Evolutionary conservation across 2,113 vertebrate species (phyloP), one percentile per base, ranked within the genome.

Genomic region (Rissa tridactyla): DNA sequence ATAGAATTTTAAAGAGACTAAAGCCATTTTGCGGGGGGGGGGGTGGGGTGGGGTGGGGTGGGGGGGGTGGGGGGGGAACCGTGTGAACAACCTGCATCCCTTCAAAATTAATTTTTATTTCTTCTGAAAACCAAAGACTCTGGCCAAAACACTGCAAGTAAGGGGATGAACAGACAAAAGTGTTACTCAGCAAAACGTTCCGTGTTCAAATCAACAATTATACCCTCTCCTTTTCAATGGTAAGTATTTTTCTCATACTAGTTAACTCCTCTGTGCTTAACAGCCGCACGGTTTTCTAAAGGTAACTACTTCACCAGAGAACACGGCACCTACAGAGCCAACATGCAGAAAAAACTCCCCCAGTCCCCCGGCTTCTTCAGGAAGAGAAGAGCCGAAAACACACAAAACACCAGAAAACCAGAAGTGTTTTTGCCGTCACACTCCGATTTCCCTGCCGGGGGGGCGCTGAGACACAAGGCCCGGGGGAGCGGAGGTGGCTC

Each of bases 381-480:
- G 1, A 62, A 44, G 25, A 13, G 14, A 15, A 64, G 4, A 17
- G 34, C 5, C 5, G 2, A 19, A 5, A 80, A 64, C n/a, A 11
- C 5, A 7, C 5, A 2, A 44, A 6, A 5, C 23, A 11, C 17
- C 10, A 15, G 5, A 20, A 52, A 68, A 4, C 0, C 36, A 4
- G 7, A 6, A 2, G 8, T 1, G 18, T 1, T 60, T 38, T 3
- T 2, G 32, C 15, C 4, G 32, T 12, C 23, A 2, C 23, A 3
- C 19, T 22, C 34, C 17, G 0, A 4, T 9, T 25, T 22, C 40
- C 54, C 11, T 7, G 2, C 4, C 30, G 7, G 23, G 16, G 15
- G 13, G 32, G 6, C 4, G 18, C 11, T 21, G 9, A 21, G 29
- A 4, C 29, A 3, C 3, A 36, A 17, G 61, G 68, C 54, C 32